phyloP scores from a whole-genome alignment of 2,113 vertebrate species.

The Cinclus mexicanus region DNA sequence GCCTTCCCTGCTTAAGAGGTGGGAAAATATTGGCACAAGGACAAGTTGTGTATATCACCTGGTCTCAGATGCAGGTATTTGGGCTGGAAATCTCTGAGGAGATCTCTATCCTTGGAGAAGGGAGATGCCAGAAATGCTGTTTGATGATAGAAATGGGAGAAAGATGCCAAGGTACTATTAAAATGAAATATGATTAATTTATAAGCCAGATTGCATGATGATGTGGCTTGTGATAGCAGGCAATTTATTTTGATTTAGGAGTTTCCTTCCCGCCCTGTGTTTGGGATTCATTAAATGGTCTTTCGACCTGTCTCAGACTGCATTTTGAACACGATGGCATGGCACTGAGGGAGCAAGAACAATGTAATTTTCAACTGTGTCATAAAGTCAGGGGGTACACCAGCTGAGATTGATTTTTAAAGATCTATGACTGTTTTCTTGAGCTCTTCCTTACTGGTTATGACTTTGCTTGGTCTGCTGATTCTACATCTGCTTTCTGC shows the following conservation, averaged over 20 bases:
- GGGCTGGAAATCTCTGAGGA: not conserved
- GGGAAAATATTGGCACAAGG: not conserved
- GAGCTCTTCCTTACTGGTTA: not conserved
- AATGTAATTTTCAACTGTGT: not conserved
- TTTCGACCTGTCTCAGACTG: not conserved
- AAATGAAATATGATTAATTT: slow-evolving; percentile 35
- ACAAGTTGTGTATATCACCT: not conserved
- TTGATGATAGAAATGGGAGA: not conserved
- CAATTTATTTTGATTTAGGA: slow-evolving; percentile 51
- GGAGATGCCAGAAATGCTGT: not conserved
- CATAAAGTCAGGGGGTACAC: not conserved
- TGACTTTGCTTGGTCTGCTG: not conserved
- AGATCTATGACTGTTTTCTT: not conserved
- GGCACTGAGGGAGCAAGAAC: not conserved
- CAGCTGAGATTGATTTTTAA: not conserved
- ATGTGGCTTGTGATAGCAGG: slow-evolving; percentile 30
- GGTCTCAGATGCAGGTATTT: not conserved
- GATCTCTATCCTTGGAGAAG: not conserved
- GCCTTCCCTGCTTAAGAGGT: not conserved
- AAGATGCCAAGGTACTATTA: not conserved
- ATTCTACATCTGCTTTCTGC: not conserved
- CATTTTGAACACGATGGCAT: not conserved
- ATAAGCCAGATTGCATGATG: slow-evolving; percentile 17
- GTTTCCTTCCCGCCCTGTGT: not conserved
- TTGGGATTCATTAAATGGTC: not conserved